Evolutionary conservation across 92 coral and sea anemone genomes (phyloP).

Genomic region (Micromussa lordhowensis): DNA sequence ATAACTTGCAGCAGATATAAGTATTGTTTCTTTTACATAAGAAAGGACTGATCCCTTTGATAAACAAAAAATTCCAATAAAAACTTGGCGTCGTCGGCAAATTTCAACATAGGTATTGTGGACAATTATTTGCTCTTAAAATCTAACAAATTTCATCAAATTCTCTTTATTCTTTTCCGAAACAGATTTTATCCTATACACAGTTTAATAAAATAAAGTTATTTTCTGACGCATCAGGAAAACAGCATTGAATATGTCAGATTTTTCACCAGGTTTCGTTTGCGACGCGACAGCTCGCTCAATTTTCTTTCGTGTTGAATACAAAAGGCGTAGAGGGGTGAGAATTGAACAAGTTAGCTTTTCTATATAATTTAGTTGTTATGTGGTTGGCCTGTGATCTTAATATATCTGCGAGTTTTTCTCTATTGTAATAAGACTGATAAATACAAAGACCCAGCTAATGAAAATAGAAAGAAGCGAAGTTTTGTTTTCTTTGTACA

Average conservation of each 20-base stretch:
- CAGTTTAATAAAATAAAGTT: slow-evolving; percentile 9
- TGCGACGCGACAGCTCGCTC: neutral
- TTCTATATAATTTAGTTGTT: slow-evolving; percentile 2
- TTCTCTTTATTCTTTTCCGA: slow-evolving; percentile 37
- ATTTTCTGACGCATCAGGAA: neutral
- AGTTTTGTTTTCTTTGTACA: neutral
- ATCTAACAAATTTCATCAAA: slow-evolving; percentile 40
- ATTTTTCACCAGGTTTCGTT: neutral
- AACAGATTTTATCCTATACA: slow-evolving; percentile 12
- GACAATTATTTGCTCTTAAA: slow-evolving; percentile 7
- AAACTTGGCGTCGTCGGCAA: slow-evolving; percentile 13
- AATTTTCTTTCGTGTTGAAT: neutral
- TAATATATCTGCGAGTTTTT: slow-evolving; percentile 3
- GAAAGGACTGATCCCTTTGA: neutral
- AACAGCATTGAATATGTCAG: neutral
- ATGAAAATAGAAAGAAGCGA: slow-evolving; percentile 26
- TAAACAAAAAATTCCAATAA: slow-evolving; percentile 17
- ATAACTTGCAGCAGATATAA: neutral
- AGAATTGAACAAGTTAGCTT: slow-evolving; percentile 9
- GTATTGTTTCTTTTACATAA: slow-evolving; percentile 2
- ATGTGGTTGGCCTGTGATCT: neutral
- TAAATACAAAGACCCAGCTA: slow-evolving; percentile 15
- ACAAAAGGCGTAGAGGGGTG: neutral
- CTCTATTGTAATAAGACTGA: neutral
- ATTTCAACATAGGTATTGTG: slow-evolving; percentile 21